These are phyloP conservation scores for Epistrophe grossulariae DNA, from an alignment of 2,888 invertebrate genomes.

Conservation along the genomic window DNA sequence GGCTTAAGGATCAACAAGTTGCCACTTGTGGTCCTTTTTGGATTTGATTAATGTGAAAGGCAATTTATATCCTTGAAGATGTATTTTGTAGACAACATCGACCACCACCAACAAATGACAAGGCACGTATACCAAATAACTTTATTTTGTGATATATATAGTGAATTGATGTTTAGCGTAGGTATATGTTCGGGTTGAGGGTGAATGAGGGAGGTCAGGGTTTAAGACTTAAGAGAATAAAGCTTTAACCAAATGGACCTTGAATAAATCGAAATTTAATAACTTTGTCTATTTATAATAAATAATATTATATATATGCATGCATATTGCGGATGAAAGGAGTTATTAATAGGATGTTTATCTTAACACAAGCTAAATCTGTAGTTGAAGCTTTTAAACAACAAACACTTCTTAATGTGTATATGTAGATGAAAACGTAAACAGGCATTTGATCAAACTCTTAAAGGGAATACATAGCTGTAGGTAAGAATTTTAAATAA, in stretches of 20 bases:
- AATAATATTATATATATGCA: not conserved
- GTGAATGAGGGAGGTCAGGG: not conserved
- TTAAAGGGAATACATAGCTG: too few relatives aligned
- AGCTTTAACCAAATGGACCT: slow-evolving; percentile 45
- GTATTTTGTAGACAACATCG: slow-evolving; percentile 38
- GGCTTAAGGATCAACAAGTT: slow-evolving; percentile 70
- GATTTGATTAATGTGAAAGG: slow-evolving; percentile 69
- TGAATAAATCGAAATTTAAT: slow-evolving; percentile 52
- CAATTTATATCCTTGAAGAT: slow-evolving; percentile 62
- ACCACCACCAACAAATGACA: not conserved
- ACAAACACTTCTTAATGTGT: too few relatives aligned
- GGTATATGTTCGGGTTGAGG: not conserved
- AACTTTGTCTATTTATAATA: slow-evolving; percentile 31
- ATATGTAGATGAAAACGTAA: too few relatives aligned
- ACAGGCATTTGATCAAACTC: too few relatives aligned
- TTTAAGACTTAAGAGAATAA: slow-evolving; percentile 23
- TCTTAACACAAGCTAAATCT: not conserved
- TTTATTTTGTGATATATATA: slow-evolving; percentile 54
- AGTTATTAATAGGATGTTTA: slow-evolving; percentile 34
- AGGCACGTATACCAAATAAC: slow-evolving; percentile 55
- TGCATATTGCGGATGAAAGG: slow-evolving; percentile 10
- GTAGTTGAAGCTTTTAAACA: not conserved
- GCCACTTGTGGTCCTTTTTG: slow-evolving; percentile 55
- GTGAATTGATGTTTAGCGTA: not conserved
- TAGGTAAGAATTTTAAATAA: too few relatives aligned